phyloP scores from a whole-genome alignment of 2,888 invertebrate species.

The Caenorhabditis uteleia region DNA sequence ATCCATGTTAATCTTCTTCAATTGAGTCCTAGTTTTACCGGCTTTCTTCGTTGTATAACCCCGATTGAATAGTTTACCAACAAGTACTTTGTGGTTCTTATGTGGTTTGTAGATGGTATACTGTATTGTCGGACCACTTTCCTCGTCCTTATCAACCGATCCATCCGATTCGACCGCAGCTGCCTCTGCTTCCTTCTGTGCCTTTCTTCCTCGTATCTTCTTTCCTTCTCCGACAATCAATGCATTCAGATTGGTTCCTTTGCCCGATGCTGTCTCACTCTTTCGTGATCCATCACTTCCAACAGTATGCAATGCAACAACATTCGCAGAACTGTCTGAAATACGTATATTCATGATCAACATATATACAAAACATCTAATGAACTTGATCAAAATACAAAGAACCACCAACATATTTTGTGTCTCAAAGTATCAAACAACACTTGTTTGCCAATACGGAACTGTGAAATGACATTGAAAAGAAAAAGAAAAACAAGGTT shows the following conservation, averaged over 20 bases:
- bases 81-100: slow-evolving; percentile 41
- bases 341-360: too few species aligned
- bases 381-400: not conserved
- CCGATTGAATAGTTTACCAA: slow-evolving; percentile 43
- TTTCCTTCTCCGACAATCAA: slow-evolving; percentile 20
- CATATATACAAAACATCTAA: slow-evolving; percentile 5
- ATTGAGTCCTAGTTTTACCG: slow-evolving; percentile 22
- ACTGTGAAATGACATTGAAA: slow-evolving; percentile 14
- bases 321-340: slow-evolving; percentile 36
- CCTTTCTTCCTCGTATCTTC: slow-evolving; percentile 17
- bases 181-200: slow-evolving; percentile 23
- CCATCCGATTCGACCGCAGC: not conserved
- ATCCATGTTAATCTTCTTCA: slow-evolving; percentile 12
- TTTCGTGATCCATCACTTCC: slow-evolving; percentile 35
- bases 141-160: slow-evolving; percentile 26
- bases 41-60: slow-evolving; percentile 23
- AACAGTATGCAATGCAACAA: slow-evolving; percentile 41
- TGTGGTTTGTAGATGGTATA: slow-evolving; percentile 47
- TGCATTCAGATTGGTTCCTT: slow-evolving; percentile 18
- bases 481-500: slow-evolving; percentile 11
- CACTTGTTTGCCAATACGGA: slow-evolving; percentile 1
- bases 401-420: too few species aligned
- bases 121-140: slow-evolving; percentile 25
- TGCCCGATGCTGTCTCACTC: slow-evolving; percentile 23
- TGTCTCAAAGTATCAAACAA: too few species aligned